Base-by-base conservation (phyloP, 2,113 vertebrate species). In the Megalops atlanticus region DNA sequence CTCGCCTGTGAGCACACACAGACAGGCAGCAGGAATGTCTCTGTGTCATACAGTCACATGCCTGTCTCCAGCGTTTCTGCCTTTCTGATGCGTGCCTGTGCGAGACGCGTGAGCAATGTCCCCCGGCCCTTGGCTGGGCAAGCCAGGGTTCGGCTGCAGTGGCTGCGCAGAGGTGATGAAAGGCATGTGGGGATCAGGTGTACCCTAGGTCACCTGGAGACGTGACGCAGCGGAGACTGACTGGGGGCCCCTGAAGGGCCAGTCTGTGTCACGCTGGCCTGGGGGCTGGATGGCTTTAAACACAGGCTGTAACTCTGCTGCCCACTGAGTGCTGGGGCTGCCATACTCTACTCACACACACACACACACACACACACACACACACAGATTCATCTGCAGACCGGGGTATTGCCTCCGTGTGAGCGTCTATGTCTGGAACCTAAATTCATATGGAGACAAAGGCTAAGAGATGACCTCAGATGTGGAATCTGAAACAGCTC, bases 341-440 rank as follows among this genome's bases (percentile, higher is more conserved):
- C 8, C 58, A 64, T 64, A 2, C 0, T 24, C 24, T 64, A 54
- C 18, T 8, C 21, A n/a, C 52, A 58, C 24, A 58, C 4, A 24
- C 24, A 58, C 52, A 18, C 21, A 2, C 52, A 52, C 35, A 54
- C 15, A n/a, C 49, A 77, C 10, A 21, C 33, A 35, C 75, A 36
- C 14, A 15, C 75, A 45, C 18, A 75, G 1, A 10, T 14, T 45
- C 43, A 45, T 14, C 7, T 58, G 4, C 52, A 58, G 52, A 24
- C 8, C 73, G 43, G 74, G n/a, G 71, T n/a, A 54, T 74, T 47
- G 74, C 82, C 73, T 74, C 27, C 38, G 74, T 10, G 31, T 36
- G 39, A n/a, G 36, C 68, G 14, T 80, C 68, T 74, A 40, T 76
- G 14, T 80, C 68, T 74, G 27, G 16, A 36, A 76, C 77, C 49